phyloP scores from a whole-genome alignment of 2,113 vertebrate genomes.

The Passer montanus region DNA sequence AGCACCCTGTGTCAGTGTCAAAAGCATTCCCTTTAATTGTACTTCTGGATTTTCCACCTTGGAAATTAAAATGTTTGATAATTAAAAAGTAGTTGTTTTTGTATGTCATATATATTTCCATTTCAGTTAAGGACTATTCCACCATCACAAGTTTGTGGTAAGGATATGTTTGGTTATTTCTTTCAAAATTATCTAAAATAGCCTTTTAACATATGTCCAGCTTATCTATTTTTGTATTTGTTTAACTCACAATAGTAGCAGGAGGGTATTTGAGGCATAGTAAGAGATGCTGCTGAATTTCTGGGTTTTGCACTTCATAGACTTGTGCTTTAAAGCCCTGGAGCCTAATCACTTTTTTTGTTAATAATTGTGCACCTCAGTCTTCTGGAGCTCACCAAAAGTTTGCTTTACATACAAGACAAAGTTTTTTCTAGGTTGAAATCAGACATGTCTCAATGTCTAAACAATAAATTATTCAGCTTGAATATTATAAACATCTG shows the following conservation, averaged over 20 bases:
- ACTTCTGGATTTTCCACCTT: not conserved
- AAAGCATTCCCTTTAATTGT: not conserved
- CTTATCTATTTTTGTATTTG: not conserved
- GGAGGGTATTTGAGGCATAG: not conserved
- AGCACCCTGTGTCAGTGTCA: not conserved
- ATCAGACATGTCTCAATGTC: not conserved
- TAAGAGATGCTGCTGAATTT: not conserved
- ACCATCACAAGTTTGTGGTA: not conserved
- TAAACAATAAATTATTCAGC: not conserved
- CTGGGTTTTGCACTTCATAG: not conserved
- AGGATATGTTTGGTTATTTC: conserved; percentile 5
- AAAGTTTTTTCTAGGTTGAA: not conserved
- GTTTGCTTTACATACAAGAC: not conserved
- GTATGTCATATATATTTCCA: not conserved
- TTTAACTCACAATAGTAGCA: not conserved
- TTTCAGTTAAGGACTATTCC: not conserved
- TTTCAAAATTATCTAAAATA: not conserved
- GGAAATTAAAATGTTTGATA: not conserved
- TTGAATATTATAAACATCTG: not conserved
- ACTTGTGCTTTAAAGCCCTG: not conserved
- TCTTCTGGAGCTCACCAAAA: not conserved
- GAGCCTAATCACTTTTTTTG: not conserved
- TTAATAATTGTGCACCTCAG: not conserved
- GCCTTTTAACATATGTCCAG: not conserved
- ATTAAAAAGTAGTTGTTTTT: not conserved